Percentiles rank a stretch among this genome's conserved stretches.
Conservation (phyloP, 1,140 invertebrate genomes). For the Caenorhabditis latens region DNA sequence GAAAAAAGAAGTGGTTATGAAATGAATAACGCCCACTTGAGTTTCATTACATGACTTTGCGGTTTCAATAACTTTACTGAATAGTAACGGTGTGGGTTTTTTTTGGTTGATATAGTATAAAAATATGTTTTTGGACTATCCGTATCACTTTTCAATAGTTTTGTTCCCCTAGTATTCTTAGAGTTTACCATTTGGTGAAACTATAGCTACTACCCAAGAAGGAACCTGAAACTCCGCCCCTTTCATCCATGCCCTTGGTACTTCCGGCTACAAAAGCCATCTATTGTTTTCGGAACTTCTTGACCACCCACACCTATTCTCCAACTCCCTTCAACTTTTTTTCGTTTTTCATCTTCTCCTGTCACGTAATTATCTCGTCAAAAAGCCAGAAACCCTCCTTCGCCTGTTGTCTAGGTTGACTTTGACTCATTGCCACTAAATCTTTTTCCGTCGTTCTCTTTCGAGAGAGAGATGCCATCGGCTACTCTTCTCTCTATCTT, state of each 20-base stretch:
- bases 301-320: constrained; percentile 47
- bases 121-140: no score
- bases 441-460: background rate
- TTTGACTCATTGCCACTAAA: constrained; percentile 51
- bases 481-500: constrained; percentile 7
- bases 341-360: background rate
- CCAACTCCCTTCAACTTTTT: background rate
- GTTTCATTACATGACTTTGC: background rate
- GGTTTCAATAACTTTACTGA: background rate
- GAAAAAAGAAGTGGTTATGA: background rate
- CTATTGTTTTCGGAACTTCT: constrained; percentile 15
- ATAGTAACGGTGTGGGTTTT: background rate
- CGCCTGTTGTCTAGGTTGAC: constrained; percentile 45
- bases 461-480: background rate
- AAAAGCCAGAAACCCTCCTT: constrained; percentile 28
- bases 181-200: no score
- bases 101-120: background rate
- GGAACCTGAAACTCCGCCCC: background rate
- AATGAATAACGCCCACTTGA: background rate
- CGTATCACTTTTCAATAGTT: no score
- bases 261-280: background rate
- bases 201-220: background rate
- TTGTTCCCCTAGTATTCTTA: no score
- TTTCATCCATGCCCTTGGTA: background rate
- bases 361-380: constrained; percentile 54